Evolutionary conservation across 2,888 invertebrate species (phyloP).

Genomic region (Dynastes grantii): DNA sequence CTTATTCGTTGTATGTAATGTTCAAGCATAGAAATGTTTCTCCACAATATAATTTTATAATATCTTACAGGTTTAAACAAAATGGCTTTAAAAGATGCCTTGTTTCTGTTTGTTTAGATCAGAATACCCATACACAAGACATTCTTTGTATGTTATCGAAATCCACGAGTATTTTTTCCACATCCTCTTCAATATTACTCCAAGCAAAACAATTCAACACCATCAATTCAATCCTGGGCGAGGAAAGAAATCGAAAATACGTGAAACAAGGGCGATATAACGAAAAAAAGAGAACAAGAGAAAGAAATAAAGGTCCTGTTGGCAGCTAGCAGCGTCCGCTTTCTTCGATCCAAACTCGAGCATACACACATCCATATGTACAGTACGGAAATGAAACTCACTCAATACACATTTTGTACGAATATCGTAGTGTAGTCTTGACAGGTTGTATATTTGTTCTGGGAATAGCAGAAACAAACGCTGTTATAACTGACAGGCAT

Average conservation of each 20-base stretch:
- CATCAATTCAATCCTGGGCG: not conserved
- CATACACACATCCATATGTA: slow-evolving; percentile 10
- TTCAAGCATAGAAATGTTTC: too few species aligned
- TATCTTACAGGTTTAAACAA: too few species aligned
- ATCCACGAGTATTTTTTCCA: not conserved
- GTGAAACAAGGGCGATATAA: not conserved
- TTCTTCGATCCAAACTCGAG: not conserved
- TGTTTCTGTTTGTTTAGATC: too few species aligned
- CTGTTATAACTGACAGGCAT: slow-evolving; percentile 59
- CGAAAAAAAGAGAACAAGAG: slow-evolving; percentile 19
- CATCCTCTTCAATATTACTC: slow-evolving; percentile 4
- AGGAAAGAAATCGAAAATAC: slow-evolving; percentile 1
- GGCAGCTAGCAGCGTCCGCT: slow-evolving; percentile 16
- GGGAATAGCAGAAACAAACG: slow-evolving; percentile 65
- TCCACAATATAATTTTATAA: too few species aligned
- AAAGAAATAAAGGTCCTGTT: not conserved
- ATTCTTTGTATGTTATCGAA: not conserved
- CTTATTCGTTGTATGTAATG: too few species aligned
- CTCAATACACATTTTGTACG: slow-evolving; percentile 54
- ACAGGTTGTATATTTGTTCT: slow-evolving; percentile 66
- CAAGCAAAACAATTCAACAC: slow-evolving; percentile 1
- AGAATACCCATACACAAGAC: too few species aligned
- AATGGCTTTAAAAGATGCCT: too few species aligned
- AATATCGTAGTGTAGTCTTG: slow-evolving; percentile 63
- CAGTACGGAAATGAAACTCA: slow-evolving; percentile 51